Conservation (phyloP, 2,888 invertebrate species). For the Luperina testacea region DNA sequence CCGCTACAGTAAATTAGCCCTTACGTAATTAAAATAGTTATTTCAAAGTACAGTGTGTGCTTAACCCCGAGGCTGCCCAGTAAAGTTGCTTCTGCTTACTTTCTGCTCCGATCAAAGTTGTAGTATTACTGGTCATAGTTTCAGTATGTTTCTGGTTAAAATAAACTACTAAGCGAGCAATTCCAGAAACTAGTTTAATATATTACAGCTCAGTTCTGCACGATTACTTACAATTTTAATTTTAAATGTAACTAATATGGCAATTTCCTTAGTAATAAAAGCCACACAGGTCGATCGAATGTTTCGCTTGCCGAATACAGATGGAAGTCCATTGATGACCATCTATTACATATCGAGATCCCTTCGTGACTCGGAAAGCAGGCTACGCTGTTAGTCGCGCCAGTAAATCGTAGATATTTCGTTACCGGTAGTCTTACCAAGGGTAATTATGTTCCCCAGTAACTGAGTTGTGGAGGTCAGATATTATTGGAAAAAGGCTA, state of each 20-base stretch:
- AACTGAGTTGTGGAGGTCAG: not conserved
- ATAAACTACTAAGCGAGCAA: not conserved
- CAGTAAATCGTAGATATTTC: not conserved
- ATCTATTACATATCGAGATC: not conserved
- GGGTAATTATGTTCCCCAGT: not conserved
- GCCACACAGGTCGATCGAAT: not conserved
- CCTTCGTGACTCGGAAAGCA: not conserved
- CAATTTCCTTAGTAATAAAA: not conserved
- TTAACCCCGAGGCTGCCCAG: not conserved
- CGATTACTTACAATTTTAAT: not conserved
- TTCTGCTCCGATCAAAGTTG: not conserved
- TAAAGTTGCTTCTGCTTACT: not conserved
- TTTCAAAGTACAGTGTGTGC: not conserved
- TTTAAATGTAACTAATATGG: not conserved
- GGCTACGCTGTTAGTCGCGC: not conserved
- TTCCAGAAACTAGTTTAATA: conserved; percentile 2
- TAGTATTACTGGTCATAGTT: conserved; percentile 14
- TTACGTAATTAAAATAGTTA: not conserved
- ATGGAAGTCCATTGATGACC: not conserved
- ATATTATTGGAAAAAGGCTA: not conserved
- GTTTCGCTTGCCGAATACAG: not conserved
- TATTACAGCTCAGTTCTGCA: not conserved
- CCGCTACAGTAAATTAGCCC: not conserved
- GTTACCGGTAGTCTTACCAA: not conserved
- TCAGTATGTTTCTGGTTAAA: not conserved